Conservation (phyloP, 1,140 invertebrate species). For the Danaus melanippus region DNA sequence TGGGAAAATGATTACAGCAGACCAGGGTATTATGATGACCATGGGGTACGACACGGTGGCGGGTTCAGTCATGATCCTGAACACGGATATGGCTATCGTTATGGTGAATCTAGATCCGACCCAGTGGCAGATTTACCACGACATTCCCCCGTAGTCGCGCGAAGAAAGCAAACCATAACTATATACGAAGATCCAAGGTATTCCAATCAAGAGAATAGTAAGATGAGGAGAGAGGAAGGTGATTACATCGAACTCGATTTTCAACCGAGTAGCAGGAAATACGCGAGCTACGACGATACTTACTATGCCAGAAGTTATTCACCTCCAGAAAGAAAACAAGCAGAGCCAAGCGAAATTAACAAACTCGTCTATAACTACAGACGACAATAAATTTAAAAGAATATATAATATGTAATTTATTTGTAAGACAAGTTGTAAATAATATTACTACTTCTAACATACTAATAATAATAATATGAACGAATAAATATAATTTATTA, state of each 20-base stretch:
- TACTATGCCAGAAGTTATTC: slow-evolving; percentile 39
- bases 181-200: slow-evolving; percentile 75
- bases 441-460: slow-evolving; percentile 1
- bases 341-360: slow-evolving; percentile 65
- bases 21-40: slow-evolving; percentile 50
- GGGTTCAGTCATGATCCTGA: slow-evolving; percentile 54
- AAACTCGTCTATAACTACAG: slow-evolving; percentile 68
- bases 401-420: neutral
- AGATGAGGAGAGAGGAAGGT: slow-evolving; percentile 55
- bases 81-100: slow-evolving; percentile 64
- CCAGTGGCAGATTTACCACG: slow-evolving; percentile 49
- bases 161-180: slow-evolving; percentile 67
- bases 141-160: slow-evolving; percentile 55
- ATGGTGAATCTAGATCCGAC: slow-evolving; percentile 49
- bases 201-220: slow-evolving; percentile 46
- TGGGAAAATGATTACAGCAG: slow-evolving; percentile 52
- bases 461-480: neutral
- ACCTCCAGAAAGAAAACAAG: slow-evolving; percentile 36
- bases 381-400: slow-evolving; percentile 12
- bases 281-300: slow-evolving; percentile 62
- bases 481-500: no score
- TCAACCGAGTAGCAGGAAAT: slow-evolving; percentile 60
- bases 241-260: slow-evolving; percentile 60
- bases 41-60: slow-evolving; percentile 44
- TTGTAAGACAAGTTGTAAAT: neutral